These are phyloP conservation scores for Drosophila eohydei DNA, from an alignment of 2,888 invertebrate genomes.

Conservation along the genomic window DNA sequence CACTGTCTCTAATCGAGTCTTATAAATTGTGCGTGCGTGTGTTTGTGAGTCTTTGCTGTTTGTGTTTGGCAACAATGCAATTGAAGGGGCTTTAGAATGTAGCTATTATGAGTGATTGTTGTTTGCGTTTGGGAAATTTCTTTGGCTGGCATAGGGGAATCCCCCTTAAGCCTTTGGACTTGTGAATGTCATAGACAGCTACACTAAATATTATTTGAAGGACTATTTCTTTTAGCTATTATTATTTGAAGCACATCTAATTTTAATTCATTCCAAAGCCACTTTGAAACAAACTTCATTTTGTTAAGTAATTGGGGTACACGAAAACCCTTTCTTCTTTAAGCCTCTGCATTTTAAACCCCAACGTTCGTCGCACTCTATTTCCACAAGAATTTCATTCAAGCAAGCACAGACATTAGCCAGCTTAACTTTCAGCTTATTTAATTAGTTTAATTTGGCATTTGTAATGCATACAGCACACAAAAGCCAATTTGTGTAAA, in stretches of 20 bases:
- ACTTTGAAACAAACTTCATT: not conserved
- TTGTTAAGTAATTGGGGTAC: not conserved
- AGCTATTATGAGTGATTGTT: slow-evolving; percentile 27
- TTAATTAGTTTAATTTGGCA: slow-evolving; percentile 18
- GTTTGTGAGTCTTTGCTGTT: not conserved
- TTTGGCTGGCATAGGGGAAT: not conserved
- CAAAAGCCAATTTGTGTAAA: not conserved
- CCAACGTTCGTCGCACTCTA: not conserved
- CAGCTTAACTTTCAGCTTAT: not conserved
- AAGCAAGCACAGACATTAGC: not conserved
- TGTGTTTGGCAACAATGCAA: slow-evolving; percentile 31
- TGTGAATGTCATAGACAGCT: not conserved
- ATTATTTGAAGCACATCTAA: not conserved
- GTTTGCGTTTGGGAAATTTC: not conserved
- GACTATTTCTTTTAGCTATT: too few species aligned
- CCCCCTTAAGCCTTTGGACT: not conserved
- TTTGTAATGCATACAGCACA: not conserved
- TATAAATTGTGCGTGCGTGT: slow-evolving; percentile 20
- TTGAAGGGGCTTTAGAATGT: slow-evolving; percentile 13
- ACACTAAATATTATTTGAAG: not conserved
- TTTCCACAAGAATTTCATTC: not conserved
- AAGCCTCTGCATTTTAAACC: not conserved
- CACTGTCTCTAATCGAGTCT: slow-evolving; percentile 32
- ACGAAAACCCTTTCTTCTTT: not conserved
- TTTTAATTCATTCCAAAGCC: too few species aligned